Conservation (phyloP, 2,888 invertebrate species). For the Macrophya annulata region DNA sequence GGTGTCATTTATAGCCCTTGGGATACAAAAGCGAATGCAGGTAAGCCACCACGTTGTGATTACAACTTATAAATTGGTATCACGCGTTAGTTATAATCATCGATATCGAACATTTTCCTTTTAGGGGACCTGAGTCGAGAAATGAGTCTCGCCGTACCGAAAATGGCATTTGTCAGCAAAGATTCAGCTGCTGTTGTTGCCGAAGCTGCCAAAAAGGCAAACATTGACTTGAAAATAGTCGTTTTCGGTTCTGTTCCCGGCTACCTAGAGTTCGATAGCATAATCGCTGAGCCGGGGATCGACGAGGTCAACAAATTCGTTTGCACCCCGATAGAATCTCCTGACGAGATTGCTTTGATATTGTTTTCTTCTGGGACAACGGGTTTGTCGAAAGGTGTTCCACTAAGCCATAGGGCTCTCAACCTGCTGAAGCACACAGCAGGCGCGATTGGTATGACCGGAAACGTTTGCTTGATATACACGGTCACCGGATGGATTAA, state of each 20-base stretch:
- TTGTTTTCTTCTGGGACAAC: constrained; percentile 75
- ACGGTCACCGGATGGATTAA: constrained; percentile 72
- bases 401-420: constrained; percentile 61
- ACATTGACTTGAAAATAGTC: constrained; percentile 59
- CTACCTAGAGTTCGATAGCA: neutral
- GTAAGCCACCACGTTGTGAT: neutral
- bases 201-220: constrained; percentile 57
- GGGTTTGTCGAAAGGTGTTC: constrained; percentile 68
- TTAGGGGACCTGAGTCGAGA: neutral
- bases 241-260: constrained; percentile 60
- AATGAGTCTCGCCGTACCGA: constrained; percentile 59
- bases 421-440: neutral
- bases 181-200: constrained; percentile 37
- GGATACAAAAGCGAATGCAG: neutral
- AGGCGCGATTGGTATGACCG: neutral
- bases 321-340: constrained; percentile 59
- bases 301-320: constrained; percentile 58
- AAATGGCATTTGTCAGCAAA: constrained; percentile 61
- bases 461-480: neutral
- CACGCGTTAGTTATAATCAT: too few relatives aligned
- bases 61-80: neutral
- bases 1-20: neutral
- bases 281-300: neutral
- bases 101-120: too few relatives aligned
- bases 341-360: constrained; percentile 64